Evolutionary conservation across 2,113 vertebrate species (phyloP).

Genomic region (Hiodon tergisus): DNA sequence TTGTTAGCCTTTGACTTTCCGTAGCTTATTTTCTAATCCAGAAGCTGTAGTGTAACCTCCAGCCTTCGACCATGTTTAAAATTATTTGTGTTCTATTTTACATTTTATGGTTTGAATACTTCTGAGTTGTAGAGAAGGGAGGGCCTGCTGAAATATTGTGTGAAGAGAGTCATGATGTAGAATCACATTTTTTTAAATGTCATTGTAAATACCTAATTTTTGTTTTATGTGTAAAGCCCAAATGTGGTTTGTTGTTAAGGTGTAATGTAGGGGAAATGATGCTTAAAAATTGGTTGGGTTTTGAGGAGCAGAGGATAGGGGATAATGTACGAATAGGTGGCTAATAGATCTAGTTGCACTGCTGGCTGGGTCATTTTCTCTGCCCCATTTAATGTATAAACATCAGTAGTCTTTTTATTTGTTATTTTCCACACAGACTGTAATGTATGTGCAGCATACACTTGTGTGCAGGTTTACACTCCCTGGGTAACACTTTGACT

Average conservation of each 20-base stretch:
- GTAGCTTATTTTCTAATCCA: no score
- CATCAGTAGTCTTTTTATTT: no score
- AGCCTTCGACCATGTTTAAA: no score
- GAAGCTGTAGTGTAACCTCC: no score
- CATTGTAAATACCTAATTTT: slow-evolving; percentile 62
- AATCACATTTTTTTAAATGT: slow-evolving; percentile 44
- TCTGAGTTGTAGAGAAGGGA: slow-evolving; percentile 27
- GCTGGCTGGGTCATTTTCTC: slow-evolving; percentile 49
- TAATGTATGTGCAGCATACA: background rate
- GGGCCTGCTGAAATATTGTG: slow-evolving; percentile 23
- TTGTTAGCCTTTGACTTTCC: no score
- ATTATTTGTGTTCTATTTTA: background rate
- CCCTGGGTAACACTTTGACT: background rate
- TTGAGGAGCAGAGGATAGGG: slow-evolving; percentile 23
- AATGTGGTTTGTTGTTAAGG: slow-evolving; percentile 52
- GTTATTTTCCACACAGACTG: background rate
- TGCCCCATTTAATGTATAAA: no score
- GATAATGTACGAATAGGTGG: slow-evolving; percentile 44
- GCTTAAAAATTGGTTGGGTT: slow-evolving; percentile 37
- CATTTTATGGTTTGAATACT: background rate
- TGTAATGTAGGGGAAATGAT: slow-evolving; percentile 56
- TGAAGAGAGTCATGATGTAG: slow-evolving; percentile 30
- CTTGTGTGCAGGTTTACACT: background rate
- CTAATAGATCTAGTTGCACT: slow-evolving; percentile 40
- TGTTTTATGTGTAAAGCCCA: slow-evolving; percentile 60